These are phyloP conservation scores for Drosophila siamana DNA, from an alignment of 2,888 invertebrate genomes.

Conservation along the genomic window DNA sequence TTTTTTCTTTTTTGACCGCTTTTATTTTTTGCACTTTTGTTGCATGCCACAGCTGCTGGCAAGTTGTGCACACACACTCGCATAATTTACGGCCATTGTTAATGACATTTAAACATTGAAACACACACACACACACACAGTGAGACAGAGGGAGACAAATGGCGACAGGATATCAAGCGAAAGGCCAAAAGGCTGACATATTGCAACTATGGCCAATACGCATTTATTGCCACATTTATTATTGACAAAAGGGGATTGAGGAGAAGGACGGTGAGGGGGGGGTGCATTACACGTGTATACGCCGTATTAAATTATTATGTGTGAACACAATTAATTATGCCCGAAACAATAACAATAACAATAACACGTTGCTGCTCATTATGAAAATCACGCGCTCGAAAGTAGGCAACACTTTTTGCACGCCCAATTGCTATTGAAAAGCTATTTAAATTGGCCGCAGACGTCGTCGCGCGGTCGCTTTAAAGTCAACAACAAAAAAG, in stretches of 20 bases:
- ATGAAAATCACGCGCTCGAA: constrained; percentile 70
- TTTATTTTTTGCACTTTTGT: constrained; percentile 62
- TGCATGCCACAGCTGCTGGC: constrained; percentile 46
- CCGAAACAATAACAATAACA: constrained; percentile 35
- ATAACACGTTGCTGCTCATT: constrained; percentile 67
- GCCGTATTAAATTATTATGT: constrained; percentile 82
- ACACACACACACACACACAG: constrained; percentile 71
- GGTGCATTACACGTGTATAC: constrained; percentile 69
- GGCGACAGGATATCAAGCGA: constrained; percentile 44
- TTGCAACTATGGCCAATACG: constrained; percentile 70
- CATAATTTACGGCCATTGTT: constrained; percentile 78
- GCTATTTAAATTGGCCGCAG: constrained; percentile 72
- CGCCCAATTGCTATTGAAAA: constrained; percentile 64
- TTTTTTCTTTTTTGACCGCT: too few relatives aligned
- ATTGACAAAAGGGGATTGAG: not conserved
- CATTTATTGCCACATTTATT: constrained; percentile 53
- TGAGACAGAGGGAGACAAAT: constrained; percentile 45
- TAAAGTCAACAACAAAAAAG: constrained; percentile 55
- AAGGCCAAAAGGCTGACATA: constrained; percentile 49
- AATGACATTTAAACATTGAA: constrained; percentile 82
- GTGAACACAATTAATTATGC: constrained; percentile 85
- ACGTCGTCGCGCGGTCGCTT: constrained; percentile 49
- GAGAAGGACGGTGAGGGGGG: not conserved
- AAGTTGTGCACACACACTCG: not conserved
- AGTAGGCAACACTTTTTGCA: constrained; percentile 66